Conservation (phyloP, 2,888 invertebrate genomes). For the Leptopterna dolabrata region DNA sequence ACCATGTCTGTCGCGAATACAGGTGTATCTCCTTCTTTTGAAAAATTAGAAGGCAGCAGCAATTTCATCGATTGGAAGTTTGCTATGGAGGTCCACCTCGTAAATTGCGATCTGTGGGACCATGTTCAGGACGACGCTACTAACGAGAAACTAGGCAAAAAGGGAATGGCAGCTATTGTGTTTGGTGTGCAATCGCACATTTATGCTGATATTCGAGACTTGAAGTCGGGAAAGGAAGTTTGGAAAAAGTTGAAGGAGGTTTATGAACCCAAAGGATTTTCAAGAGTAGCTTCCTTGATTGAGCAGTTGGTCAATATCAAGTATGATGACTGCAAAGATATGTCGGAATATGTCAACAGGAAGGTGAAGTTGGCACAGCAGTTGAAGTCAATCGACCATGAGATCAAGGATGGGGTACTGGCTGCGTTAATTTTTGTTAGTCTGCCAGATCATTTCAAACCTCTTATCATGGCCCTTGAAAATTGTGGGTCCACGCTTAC, state of each 20-base stretch:
- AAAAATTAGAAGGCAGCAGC: slow-evolving; percentile 32
- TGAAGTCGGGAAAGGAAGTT: not conserved
- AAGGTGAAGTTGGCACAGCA: slow-evolving; percentile 13
- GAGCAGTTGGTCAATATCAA: not conserved
- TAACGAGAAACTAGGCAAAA: slow-evolving; percentile 2
- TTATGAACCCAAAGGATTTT: slow-evolving; percentile 29
- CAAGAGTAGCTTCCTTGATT: no score
- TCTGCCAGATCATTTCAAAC: slow-evolving; percentile 27
- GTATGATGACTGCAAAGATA: slow-evolving; percentile 10
- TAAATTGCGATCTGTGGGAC: slow-evolving; percentile 16
- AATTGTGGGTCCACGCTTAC: slow-evolving; percentile 5
- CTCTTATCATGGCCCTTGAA: slow-evolving; percentile 38
- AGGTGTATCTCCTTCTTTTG: slow-evolving; percentile 9
- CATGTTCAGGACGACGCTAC: not conserved
- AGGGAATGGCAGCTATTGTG: slow-evolving; percentile 22
- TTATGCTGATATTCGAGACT: slow-evolving; percentile 24
- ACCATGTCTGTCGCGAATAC: no score
- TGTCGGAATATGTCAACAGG: slow-evolving; percentile 18
- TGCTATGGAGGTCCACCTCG: slow-evolving; percentile 25
- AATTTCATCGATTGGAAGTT: slow-evolving; percentile 48
- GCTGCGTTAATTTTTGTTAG: slow-evolving; percentile 5
- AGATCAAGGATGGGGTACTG: slow-evolving; percentile 28
- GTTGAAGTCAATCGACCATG: slow-evolving; percentile 5
- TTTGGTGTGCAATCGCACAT: slow-evolving; percentile 22
- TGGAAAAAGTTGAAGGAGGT: slow-evolving; percentile 18